phyloP scores from a whole-genome alignment of 2,797 vertebrate species.

The Trachurus trachurus region DNA sequence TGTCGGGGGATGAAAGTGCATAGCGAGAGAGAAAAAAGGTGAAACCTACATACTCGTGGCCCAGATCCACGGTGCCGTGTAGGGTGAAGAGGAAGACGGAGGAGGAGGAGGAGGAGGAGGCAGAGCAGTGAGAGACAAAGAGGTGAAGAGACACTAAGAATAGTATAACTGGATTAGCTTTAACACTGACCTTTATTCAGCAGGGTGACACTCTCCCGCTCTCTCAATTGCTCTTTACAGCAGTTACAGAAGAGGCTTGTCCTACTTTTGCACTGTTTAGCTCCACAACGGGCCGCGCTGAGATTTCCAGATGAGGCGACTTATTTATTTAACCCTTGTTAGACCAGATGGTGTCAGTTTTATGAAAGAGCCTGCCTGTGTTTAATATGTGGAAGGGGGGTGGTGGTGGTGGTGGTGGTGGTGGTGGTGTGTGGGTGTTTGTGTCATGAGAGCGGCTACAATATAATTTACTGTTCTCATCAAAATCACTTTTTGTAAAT shows the following conservation, averaged over 20 bases:
- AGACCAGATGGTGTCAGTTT: not conserved
- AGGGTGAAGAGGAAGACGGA: constrained; percentile 41
- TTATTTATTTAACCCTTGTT: constrained; percentile 18
- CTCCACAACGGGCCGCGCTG: not conserved
- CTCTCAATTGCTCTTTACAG: constrained; percentile 42
- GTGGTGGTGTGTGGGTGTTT: not conserved
- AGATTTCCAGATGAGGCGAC: constrained; percentile 15
- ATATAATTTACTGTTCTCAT: not conserved
- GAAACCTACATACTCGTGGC: constrained; percentile 57
- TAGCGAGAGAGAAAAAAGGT: constrained; percentile 24
- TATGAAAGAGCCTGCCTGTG: not conserved
- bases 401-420: too few relatives aligned
- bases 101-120: constrained; percentile 31
- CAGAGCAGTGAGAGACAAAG: constrained; percentile 47
- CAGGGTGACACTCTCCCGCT: constrained; percentile 45
- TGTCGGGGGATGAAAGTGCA: not conserved
- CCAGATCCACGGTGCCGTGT: constrained; percentile 47
- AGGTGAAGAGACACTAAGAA: constrained; percentile 75
- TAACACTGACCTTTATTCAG: constrained; percentile 70
- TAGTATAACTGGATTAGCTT: constrained; percentile 77
- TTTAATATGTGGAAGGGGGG: not conserved
- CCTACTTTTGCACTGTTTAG: constrained; percentile 51
- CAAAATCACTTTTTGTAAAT: not conserved
- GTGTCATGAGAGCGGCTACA: not conserved
- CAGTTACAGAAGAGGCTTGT: constrained; percentile 45